phyloP scores from a whole-genome alignment of 1,140 invertebrate species.

The Eupeodes corollae region DNA sequence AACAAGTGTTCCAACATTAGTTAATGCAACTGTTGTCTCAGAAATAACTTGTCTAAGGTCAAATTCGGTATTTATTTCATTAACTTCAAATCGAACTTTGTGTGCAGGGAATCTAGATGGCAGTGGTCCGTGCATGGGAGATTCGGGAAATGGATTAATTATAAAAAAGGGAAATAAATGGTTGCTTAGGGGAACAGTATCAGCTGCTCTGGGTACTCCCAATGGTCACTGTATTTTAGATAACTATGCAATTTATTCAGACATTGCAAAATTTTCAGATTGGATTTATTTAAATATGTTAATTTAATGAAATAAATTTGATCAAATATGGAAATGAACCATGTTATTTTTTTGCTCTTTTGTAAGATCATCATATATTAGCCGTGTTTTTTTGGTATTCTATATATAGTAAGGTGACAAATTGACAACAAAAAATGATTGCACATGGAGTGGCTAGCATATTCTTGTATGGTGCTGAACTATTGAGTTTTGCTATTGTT shows the following conservation, averaged over 20 bases:
- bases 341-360: too few relatives aligned
- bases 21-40: slow-evolving; percentile 14
- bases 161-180: slow-evolving; percentile 21
- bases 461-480: too few relatives aligned
- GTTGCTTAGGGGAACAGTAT: slow-evolving; percentile 31
- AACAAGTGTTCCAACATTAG: slow-evolving; percentile 10
- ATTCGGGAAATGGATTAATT: slow-evolving; percentile 34
- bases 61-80: slow-evolving; percentile 6
- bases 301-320: too few relatives aligned
- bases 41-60: slow-evolving; percentile 14
- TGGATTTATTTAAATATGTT: slow-evolving; percentile 21
- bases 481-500: too few relatives aligned
- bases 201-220: slow-evolving; percentile 13
- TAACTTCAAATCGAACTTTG: slow-evolving; percentile 24
- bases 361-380: too few relatives aligned
- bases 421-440: too few relatives aligned
- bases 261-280: slow-evolving; percentile 24
- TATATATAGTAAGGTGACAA: too few relatives aligned
- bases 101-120: slow-evolving; percentile 34
- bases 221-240: slow-evolving; percentile 15
- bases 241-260: slow-evolving; percentile 32
- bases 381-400: too few relatives aligned
- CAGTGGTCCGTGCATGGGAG: slow-evolving; percentile 32
- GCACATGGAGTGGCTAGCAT: too few relatives aligned
- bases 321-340: too few relatives aligned